Evolutionary conservation across 2,888 invertebrate genomes (phyloP), one percentile per base, ranked within the genome.

Genomic region (Eledona agricola): DNA sequence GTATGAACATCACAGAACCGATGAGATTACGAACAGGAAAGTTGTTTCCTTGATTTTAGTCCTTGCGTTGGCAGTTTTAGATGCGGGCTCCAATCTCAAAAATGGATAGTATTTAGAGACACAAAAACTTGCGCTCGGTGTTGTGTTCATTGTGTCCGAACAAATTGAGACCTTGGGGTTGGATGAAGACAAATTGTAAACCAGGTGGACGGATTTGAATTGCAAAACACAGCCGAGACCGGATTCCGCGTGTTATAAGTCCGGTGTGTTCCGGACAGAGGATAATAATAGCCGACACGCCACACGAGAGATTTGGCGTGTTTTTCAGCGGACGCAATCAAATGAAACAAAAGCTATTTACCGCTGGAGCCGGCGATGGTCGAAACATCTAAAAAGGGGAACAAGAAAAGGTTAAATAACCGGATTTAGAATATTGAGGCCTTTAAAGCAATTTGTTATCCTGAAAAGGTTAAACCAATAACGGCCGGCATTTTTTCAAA

Each of bases 301-400:
- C 47, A 37, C 42, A 29, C 28, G 29, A 37, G 51, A 38, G 51
- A 45, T 51, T 51, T 43, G 38, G 45, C 11, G 7, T 29, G 45
- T 51, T 51, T 51, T 51, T 38, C 45, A 37, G 29, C 38, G 22
- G 45, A 51, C 35, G 28, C 51, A 51, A 43, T 45, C 45, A 51
- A 51, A 51, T 37, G 45, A 51, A 45, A 45, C 45, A 45, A 51
- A 51, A 51, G 20, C 37, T 26, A 25, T 38, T 25, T 25, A 19
- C 19, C 4, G 19, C 19, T 19, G 5, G 19, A 5, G 5, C 19
- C 19, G n/a, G n/a, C n/a, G n/a, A n/a, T n/a, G n/a, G n/a, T n/a
- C n/a, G n/a, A n/a, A n/a, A n/a, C n/a, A n/a, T n/a, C n/a, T n/a
- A n/a, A n/a, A n/a, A n/a, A n/a, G n/a, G n/a, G n/a, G n/a, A n/a